A percentile compares a stretch with the other conserved stretches of the same genome.
Conservation (phyloP, 2,888 invertebrate genomes). For the Pycnomerus fuliginosus region DNA sequence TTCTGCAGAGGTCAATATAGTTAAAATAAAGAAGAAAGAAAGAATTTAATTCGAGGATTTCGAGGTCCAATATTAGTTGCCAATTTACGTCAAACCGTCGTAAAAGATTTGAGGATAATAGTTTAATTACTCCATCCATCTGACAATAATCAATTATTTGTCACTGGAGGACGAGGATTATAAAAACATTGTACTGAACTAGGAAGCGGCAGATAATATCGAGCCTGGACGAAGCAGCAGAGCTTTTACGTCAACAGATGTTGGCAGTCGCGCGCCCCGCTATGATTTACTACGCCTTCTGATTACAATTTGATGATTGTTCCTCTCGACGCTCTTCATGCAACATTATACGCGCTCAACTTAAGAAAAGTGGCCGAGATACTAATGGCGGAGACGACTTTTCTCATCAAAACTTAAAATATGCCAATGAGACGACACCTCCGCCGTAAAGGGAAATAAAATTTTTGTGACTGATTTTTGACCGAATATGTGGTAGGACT, state of each 20-base stretch:
- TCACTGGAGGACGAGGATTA: slow-evolving; percentile 9
- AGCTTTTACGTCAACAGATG: slow-evolving; percentile 47
- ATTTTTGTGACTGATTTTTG: no score
- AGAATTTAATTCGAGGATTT: no score
- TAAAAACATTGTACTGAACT: slow-evolving; percentile 29
- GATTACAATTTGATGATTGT: slow-evolving; percentile 56
- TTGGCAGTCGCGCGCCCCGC: slow-evolving; percentile 40
- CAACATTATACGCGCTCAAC: slow-evolving; percentile 45
- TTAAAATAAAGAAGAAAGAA: no score
- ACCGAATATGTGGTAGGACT: no score
- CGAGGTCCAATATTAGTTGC: no score
- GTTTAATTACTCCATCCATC: slow-evolving; percentile 13
- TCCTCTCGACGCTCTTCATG: slow-evolving; percentile 45
- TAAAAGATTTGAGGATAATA: no score
- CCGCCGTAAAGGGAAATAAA: no score
- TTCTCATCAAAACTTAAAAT: no score
- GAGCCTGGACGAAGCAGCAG: slow-evolving; percentile 29
- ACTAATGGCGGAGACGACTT: slow-evolving; percentile 48
- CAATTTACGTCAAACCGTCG: no score
- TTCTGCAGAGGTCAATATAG: no score
- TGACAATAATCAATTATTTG: slow-evolving; percentile 18
- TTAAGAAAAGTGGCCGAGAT: slow-evolving; percentile 48
- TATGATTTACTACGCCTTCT: slow-evolving; percentile 52
- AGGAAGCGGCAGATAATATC: slow-evolving; percentile 41
- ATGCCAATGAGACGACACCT: no score